phyloP scores from a whole-genome alignment of 2,888 invertebrate genomes.

The Iselma pallidipennis region DNA sequence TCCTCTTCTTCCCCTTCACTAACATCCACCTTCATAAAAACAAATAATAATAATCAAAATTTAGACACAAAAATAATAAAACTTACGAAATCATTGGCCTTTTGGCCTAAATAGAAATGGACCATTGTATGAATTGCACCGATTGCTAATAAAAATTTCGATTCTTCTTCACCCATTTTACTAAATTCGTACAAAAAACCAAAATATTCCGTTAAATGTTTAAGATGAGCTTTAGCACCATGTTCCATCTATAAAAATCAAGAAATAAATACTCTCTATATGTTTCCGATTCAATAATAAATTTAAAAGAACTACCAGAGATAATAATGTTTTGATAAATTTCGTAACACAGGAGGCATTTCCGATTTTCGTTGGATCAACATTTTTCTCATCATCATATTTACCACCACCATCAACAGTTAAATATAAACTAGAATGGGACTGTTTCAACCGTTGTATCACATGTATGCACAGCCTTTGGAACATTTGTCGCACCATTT shows the following conservation, averaged over 20 bases:
- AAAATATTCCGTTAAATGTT: slow-evolving; percentile 92
- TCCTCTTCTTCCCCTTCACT: slow-evolving; percentile 75
- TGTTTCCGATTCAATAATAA: background rate
- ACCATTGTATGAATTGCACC: slow-evolving; percentile 90
- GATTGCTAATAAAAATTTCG: slow-evolving; percentile 81
- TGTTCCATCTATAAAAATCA: slow-evolving; percentile 68
- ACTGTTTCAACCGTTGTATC: slow-evolving; percentile 79
- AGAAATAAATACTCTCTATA: background rate
- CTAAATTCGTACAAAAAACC: slow-evolving; percentile 91
- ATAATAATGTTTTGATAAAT: slow-evolving; percentile 86
- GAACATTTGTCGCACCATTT: slow-evolving; percentile 97
- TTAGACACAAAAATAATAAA: background rate
- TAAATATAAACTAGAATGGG: slow-evolving; percentile 66
- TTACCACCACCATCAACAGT: slow-evolving; percentile 62
- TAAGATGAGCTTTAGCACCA: slow-evolving; percentile 82
- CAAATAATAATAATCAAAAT: background rate
- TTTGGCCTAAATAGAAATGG: slow-evolving; percentile 89
- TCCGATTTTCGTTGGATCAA: slow-evolving; percentile 63
- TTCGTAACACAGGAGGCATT: slow-evolving; percentile 88
- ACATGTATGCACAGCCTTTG: slow-evolving; percentile 94
- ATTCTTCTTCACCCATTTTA: slow-evolving; percentile 93
- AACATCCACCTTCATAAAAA: slow-evolving; percentile 60
- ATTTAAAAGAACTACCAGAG: slow-evolving; percentile 66
- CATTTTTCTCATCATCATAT: slow-evolving; percentile 57
- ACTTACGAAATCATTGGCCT: slow-evolving; percentile 70